phyloP scores from a whole-genome alignment of 2,113 vertebrate species.

The Odobenus rosmarus region DNA sequence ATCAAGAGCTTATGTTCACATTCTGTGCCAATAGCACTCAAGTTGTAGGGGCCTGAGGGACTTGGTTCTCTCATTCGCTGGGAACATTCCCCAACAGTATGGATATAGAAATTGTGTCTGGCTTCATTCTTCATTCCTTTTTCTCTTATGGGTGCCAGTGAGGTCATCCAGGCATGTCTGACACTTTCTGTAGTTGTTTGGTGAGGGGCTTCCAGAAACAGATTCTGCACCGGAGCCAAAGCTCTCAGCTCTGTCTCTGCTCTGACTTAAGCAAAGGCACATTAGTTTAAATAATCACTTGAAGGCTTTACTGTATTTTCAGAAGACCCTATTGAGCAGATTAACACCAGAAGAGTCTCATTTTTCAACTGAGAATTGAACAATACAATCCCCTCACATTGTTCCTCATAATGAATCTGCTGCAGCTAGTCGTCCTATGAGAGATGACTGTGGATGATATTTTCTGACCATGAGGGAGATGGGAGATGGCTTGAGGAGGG shows the following conservation, averaged over 20 bases:
- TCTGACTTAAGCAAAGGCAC: background rate
- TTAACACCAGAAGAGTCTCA: background rate
- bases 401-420: constrained; percentile 35
- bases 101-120: background rate
- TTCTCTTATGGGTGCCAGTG: background rate
- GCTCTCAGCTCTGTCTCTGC: background rate
- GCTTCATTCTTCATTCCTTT: constrained; percentile 32
- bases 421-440: background rate
- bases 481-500: background rate
- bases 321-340: background rate
- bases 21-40: background rate
- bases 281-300: background rate
- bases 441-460: background rate
- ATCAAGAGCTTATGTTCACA: background rate
- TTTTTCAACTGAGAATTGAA: background rate
- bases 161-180: background rate
- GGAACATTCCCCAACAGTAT: background rate
- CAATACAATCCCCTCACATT: background rate
- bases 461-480: background rate
- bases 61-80: background rate
- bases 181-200: background rate
- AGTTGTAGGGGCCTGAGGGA: background rate
- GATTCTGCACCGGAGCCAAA: background rate
- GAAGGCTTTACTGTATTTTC: constrained; percentile 48
- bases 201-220: constrained; percentile 31